Evolutionary conservation across 2,797 vertebrate species (phyloP).

Genomic region (Nannoperca obscura): DNA sequence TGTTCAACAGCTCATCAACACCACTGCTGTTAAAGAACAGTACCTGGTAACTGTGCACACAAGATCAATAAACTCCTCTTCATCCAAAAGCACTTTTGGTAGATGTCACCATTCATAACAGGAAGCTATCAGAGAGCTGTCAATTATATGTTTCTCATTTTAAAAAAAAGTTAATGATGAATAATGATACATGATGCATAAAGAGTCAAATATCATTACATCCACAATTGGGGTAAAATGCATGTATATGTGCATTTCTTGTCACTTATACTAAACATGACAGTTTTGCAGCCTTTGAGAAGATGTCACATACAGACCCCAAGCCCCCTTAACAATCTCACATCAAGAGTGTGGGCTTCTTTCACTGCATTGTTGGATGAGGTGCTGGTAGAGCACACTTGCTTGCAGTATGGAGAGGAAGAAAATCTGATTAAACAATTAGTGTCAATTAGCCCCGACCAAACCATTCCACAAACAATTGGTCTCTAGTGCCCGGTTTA

Average conservation of each 20-base stretch:
- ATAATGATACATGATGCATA: background rate
- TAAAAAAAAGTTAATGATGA: slow-evolving; percentile 1
- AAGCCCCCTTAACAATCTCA: slow-evolving; percentile 16
- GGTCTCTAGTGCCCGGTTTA: slow-evolving; percentile 99
- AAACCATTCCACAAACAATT: slow-evolving; percentile 99
- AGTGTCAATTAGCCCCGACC: slow-evolving; percentile 99
- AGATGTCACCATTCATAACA: slow-evolving; percentile 28
- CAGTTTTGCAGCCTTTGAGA: slow-evolving; percentile 3
- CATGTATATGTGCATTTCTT: background rate
- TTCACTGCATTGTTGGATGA: slow-evolving; percentile 64
- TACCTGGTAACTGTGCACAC: slow-evolving; percentile 36
- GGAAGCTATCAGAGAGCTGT: background rate
- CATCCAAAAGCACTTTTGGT: slow-evolving; percentile 43
- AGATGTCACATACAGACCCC: background rate
- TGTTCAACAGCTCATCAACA: slow-evolving; percentile 64
- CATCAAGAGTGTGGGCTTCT: slow-evolving; percentile 57
- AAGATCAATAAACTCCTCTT: slow-evolving; percentile 48
- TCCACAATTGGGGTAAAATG: background rate
- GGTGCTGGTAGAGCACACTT: slow-evolving; percentile 71
- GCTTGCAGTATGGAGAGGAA: slow-evolving; percentile 85
- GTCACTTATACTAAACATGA: background rate
- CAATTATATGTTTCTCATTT: slow-evolving; percentile 1
- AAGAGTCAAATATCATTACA: background rate
- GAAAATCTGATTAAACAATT: slow-evolving; percentile 99
- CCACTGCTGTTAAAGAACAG: slow-evolving; percentile 40